Conservation (phyloP, 2,113 vertebrate species). For the Amphilophus citrinellus region DNA sequence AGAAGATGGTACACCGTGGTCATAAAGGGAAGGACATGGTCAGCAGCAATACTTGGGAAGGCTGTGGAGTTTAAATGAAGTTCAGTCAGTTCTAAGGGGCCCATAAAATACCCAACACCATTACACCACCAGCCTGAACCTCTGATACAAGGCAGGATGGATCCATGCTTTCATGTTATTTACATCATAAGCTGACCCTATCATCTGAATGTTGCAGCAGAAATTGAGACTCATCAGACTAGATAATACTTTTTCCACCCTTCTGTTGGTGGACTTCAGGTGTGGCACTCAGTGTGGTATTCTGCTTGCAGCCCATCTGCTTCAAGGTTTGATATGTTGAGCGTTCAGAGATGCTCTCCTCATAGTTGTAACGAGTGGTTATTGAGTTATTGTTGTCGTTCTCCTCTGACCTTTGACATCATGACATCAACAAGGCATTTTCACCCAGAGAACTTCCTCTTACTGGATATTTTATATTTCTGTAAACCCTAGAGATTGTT, state of each 20-base stretch:
- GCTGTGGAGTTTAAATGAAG: slow-evolving; percentile 3
- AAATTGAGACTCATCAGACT: neutral
- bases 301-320: neutral
- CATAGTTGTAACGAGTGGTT: neutral
- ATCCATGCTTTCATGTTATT: neutral
- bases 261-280: neutral
- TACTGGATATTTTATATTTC: too few species aligned
- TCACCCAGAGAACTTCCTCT: too few species aligned
- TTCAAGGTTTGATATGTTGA: neutral
- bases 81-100: neutral
- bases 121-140: neutral
- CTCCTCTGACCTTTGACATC: too few species aligned
- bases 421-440: too few species aligned
- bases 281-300: neutral
- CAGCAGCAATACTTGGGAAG: too few species aligned
- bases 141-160: neutral
- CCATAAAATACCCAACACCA: neutral
- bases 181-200: neutral
- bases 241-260: neutral
- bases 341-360: neutral
- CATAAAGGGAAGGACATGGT: neutral
- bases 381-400: neutral
- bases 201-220: neutral
- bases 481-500: too few species aligned
- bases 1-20: neutral